Percentiles rank a stretch among this genome's conserved stretches.
Conservation (phyloP, 2,113 vertebrate species). For the Mastomys coucha region DNA sequence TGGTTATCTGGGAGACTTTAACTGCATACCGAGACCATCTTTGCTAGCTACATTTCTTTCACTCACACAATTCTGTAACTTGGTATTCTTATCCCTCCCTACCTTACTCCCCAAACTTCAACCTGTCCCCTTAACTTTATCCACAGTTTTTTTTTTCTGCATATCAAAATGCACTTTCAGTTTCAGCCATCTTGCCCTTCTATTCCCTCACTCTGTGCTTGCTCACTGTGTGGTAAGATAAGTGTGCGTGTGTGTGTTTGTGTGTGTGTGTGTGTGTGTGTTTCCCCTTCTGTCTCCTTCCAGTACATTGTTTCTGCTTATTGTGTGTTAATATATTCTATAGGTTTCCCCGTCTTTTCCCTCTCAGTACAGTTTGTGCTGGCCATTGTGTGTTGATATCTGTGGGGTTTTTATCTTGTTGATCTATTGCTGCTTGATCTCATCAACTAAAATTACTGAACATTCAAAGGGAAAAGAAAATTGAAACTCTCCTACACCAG, state of each 20-base stretch:
- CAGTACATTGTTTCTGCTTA: not conserved
- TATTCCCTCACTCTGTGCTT: not conserved
- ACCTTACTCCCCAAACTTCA: not conserved
- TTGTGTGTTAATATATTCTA: not conserved
- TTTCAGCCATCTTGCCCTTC: not conserved
- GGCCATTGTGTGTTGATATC: not conserved
- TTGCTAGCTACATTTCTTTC: not conserved
- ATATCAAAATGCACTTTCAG: not conserved
- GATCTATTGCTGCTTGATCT: not conserved
- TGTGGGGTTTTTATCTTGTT: not conserved
- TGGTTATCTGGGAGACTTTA: not conserved
- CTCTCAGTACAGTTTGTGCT: not conserved
- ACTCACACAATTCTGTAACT: not conserved
- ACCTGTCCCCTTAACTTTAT: not conserved
- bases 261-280: too few species aligned
- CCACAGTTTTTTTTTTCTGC: not conserved
- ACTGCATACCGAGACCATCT: not conserved
- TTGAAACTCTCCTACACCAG: not conserved
- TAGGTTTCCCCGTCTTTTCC: not conserved
- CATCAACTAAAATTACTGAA: not conserved
- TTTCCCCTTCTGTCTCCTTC: not conserved
- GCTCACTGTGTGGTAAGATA: not conserved
- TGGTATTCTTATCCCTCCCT: not conserved
- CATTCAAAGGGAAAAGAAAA: slow-evolving; percentile 2
- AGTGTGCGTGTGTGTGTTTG: too few species aligned